Evolutionary conservation across 2,888 invertebrate species (phyloP), one percentile per base, ranked within the genome.

Genomic region (Geophilus truncorum): DNA sequence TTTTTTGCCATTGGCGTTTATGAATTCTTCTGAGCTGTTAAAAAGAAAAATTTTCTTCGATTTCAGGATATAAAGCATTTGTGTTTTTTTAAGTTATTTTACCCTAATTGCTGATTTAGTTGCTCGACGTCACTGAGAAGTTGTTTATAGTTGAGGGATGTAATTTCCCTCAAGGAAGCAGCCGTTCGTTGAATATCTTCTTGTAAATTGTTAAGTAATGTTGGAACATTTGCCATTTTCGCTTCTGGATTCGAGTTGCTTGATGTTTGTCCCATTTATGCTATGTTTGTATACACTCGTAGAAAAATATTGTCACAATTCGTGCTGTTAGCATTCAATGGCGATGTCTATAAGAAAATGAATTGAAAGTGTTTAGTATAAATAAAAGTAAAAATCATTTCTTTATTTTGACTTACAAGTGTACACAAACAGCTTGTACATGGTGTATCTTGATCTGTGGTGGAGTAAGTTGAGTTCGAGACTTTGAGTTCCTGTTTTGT

Each of bases 71-170:
- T 10, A 45, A 10, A 45, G 10, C 12, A 25, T 32, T 18, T 77
- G 12, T n/a, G n/a, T n/a, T n/a, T n/a, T n/a, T n/a, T n/a, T n/a
- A n/a, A n/a, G n/a, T n/a, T n/a, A n/a, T n/a, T 77, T 82, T 40
- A 77, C 79, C 86, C 89, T 88, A 88, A 92, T 91, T 92, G 86
- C 83, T 88, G 86, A 86, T 92, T 92, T 40, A 92, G 86, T 84
- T 91, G 90, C 30, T 88, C 87, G 15, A 92, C 85, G 83, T 90
- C 89, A 76, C 88, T 86, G 81, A 90, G 86, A 84, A 92, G 91
- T 18, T 91, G 89, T 45, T 90, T 90, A 85, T 92, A 91, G 3
- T 89, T 85, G 21, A 88, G 83, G 6, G 85, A 84, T n/a, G 88
- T 87, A 15, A 87, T 82, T 80, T 87, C 85, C 79, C 86, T 85